Conservation (phyloP, 2,113 vertebrate species). For the Dissostichus mawsoni region DNA sequence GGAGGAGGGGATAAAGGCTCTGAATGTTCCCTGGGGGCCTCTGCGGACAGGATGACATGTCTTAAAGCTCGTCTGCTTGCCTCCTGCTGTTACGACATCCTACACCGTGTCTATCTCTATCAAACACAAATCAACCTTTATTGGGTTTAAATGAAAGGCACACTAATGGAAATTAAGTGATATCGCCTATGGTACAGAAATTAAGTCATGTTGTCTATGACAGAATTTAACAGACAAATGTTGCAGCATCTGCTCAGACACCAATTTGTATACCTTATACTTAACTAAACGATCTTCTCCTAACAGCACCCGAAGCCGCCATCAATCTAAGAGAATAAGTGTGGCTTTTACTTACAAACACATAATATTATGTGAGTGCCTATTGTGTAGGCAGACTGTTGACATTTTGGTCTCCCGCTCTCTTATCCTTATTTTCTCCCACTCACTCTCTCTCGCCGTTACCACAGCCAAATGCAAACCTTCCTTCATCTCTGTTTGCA, state of each 20-base stretch:
- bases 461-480: slow-evolving; percentile 47
- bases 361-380: slow-evolving; percentile 48
- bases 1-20: slow-evolving; percentile 67
- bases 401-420: slow-evolving; percentile 41
- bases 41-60: slow-evolving; percentile 57
- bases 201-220: slow-evolving; percentile 46
- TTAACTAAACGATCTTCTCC: slow-evolving; percentile 46
- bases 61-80: slow-evolving; percentile 56
- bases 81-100: slow-evolving; percentile 56
- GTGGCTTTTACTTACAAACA: slow-evolving; percentile 48
- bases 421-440: slow-evolving; percentile 6
- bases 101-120: slow-evolving; percentile 15
- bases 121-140: slow-evolving; percentile 29
- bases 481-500: slow-evolving; percentile 62
- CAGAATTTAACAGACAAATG: slow-evolving; percentile 57
- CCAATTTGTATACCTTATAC: slow-evolving; percentile 62
- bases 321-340: slow-evolving; percentile 55
- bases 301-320: slow-evolving; percentile 38
- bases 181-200: slow-evolving; percentile 40
- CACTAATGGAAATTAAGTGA: slow-evolving; percentile 57
- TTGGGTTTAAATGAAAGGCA: slow-evolving; percentile 47
- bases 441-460: not conserved
- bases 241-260: slow-evolving; percentile 64
- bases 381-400: slow-evolving; percentile 54
- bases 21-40: slow-evolving; percentile 64